Percentiles rank a stretch among this genome's conserved stretches.
phyloP scores from a whole-genome alignment of 1,140 invertebrate species.

The Vanessa tameamea region DNA sequence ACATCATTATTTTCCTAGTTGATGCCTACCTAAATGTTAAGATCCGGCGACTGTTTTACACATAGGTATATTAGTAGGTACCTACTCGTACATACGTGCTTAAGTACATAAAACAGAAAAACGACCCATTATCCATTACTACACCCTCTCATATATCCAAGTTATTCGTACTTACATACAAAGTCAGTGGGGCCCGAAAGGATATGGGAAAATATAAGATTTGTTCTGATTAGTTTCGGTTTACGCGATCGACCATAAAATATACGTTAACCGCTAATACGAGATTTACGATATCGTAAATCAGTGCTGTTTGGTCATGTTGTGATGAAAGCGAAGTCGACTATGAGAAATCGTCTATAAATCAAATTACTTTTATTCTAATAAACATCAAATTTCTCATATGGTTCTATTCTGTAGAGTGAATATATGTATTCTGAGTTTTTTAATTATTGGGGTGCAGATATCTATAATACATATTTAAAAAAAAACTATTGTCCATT shows the following conservation, averaged over 20 bases:
- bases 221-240: constrained; percentile 68
- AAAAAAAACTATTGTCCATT: neutral
- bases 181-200: constrained; percentile 35
- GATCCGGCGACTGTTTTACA: too few relatives aligned
- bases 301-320: constrained; percentile 62
- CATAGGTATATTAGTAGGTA: neutral
- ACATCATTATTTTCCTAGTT: too few relatives aligned
- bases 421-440: neutral
- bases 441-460: neutral
- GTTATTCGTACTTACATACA: constrained; percentile 32
- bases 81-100: neutral
- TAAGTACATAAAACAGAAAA: neutral
- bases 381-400: constrained; percentile 1
- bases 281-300: constrained; percentile 72
- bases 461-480: neutral
- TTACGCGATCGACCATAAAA: constrained; percentile 66
- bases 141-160: constrained; percentile 37
- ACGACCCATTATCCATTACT: constrained; percentile 27
- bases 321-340: constrained; percentile 47
- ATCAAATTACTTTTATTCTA: constrained; percentile 33
- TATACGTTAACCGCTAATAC: constrained; percentile 65
- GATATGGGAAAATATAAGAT: constrained; percentile 59
- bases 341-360: constrained; percentile 38
- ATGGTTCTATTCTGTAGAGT: neutral
- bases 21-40: too few relatives aligned